These are phyloP conservation scores for Notarius lentiginosus DNA, from an alignment of 2,113 vertebrate genomes.

Conservation along the genomic window DNA sequence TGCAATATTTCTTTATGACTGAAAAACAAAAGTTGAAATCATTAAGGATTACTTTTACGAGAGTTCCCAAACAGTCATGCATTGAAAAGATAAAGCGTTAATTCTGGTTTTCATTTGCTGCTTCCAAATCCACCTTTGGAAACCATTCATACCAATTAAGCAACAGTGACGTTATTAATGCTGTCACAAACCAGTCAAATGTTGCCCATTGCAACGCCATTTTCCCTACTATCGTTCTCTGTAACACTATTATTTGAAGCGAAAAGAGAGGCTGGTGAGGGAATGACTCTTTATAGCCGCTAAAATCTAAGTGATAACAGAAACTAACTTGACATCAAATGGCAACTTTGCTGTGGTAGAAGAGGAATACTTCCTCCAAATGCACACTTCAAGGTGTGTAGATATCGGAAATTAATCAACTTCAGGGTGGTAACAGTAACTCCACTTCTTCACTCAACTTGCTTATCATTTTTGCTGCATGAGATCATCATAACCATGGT, in stretches of 20 bases:
- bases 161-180: background rate
- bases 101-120: background rate
- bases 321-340: background rate
- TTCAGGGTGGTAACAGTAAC: background rate
- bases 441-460: background rate
- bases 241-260: background rate
- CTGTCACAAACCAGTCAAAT: background rate
- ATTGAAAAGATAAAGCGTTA: background rate
- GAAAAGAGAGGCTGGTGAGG: background rate
- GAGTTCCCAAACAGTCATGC: background rate
- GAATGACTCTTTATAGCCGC: background rate
- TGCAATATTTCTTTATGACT: background rate
- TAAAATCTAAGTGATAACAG: background rate
- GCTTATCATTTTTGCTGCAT: background rate
- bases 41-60: background rate
- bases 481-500: too few relatives aligned
- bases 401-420: background rate
- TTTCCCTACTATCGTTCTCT: background rate
- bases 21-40: background rate
- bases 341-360: background rate
- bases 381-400: background rate
- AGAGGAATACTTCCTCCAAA: background rate
- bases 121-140: background rate
- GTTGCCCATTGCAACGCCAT: background rate
- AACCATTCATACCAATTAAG: background rate